Percentiles rank a stretch among this genome's conserved stretches.
These are phyloP conservation scores for Pampus argenteus DNA, from an alignment of 2,797 vertebrate genomes.

Conservation along the genomic window DNA sequence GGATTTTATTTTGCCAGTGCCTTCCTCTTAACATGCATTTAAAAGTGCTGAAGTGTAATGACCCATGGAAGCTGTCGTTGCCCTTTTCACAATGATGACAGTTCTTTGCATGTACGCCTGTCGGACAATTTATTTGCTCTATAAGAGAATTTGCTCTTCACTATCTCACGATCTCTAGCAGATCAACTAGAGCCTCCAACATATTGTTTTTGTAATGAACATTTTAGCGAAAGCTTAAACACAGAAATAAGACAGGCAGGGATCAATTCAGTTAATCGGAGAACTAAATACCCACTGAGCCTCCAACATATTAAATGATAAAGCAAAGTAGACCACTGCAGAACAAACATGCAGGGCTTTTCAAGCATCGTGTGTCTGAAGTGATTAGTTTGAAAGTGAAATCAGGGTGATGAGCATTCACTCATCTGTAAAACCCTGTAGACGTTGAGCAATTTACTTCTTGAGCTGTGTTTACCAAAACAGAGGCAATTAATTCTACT, in stretches of 20 bases:
- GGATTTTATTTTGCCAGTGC: conserved; percentile 74
- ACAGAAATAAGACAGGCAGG: neutral
- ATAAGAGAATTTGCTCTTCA: conserved; percentile 45
- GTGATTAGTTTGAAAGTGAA: conserved; percentile 60
- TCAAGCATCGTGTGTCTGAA: conserved; percentile 32
- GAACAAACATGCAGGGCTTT: conserved; percentile 24
- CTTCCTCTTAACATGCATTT: conserved; percentile 73
- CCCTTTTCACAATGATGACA: conserved; percentile 60
- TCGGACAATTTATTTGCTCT: conserved; percentile 67
- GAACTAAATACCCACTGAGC: too few relatives aligned
- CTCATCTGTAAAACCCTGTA: conserved; percentile 58
- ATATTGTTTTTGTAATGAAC: neutral
- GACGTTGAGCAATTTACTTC: conserved; percentile 54
- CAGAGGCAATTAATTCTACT: conserved; percentile 51
- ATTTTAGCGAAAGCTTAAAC: neutral
- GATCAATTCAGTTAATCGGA: neutral
- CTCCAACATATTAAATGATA: conserved; percentile 44
- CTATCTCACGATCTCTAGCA: conserved; percentile 51
- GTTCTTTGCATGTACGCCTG: conserved; percentile 41
- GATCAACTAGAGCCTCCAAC: conserved; percentile 46
- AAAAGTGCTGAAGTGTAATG: conserved; percentile 67
- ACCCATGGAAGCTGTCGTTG: conserved; percentile 66
- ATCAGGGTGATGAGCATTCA: conserved; percentile 47
- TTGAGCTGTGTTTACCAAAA: conserved; percentile 57
- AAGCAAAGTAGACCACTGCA: conserved; percentile 9